A percentile compares a stretch with the other conserved stretches of the same genome.
Evolutionary conservation across 2,797 vertebrate species (phyloP).

Genomic region (Rhinophrynus dorsalis): DNA sequence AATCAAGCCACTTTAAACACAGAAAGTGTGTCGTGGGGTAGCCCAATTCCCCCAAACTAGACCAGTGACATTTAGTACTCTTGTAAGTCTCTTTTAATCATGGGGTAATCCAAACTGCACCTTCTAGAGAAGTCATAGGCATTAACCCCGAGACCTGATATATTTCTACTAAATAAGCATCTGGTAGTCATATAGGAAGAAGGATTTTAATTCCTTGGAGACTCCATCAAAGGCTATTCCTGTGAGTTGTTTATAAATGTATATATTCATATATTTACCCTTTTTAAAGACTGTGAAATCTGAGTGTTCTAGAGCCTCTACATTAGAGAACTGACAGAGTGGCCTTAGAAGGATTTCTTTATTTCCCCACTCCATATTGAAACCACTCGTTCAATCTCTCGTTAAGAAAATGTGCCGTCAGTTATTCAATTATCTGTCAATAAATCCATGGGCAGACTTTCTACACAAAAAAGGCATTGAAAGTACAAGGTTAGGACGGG

Average conservation of each 20-base stretch:
- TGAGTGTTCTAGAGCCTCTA: not conserved
- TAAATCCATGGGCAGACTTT: conserved; percentile 47
- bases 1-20: conserved; percentile 54
- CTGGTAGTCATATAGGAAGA: conserved; percentile 58
- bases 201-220: conserved; percentile 54
- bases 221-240: conserved; percentile 50
- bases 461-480: conserved; percentile 43
- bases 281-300: not conserved
- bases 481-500: conserved; percentile 39
- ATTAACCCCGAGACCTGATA: conserved; percentile 60
- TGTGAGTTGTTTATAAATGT: conserved; percentile 31
- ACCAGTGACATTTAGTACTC: conserved; percentile 43
- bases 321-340: not conserved
- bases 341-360: not conserved
- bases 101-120: conserved; percentile 56
- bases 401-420: conserved; percentile 42
- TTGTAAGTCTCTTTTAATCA: conserved; percentile 53
- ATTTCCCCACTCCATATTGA: conserved; percentile 5
- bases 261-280: conserved; percentile 25
- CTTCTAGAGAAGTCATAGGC: conserved; percentile 56
- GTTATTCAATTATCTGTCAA: conserved; percentile 43
- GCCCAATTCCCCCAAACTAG: conserved; percentile 40
- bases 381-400: conserved; percentile 34
- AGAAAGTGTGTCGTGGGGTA: not conserved
- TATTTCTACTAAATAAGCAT: conserved; percentile 57